Percentiles rank a stretch among this genome's conserved stretches.
Conservation (phyloP, 2,113 vertebrate genomes). For the Cavia porcellus region DNA sequence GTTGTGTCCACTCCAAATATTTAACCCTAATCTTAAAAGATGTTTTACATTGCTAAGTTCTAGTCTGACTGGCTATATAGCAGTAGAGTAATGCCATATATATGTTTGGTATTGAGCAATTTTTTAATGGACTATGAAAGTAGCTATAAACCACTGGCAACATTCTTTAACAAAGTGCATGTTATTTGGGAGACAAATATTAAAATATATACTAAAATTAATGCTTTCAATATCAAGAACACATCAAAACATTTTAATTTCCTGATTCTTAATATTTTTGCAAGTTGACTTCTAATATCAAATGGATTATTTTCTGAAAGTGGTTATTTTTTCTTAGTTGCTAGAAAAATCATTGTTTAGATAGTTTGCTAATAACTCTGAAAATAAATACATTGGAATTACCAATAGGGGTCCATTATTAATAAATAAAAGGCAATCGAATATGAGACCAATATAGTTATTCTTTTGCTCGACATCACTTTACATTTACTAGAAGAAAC, state of each 20-base stretch:
- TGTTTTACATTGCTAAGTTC: neutral
- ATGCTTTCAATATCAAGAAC: neutral
- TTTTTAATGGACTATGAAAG: constrained; percentile 10
- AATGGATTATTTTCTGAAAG: neutral
- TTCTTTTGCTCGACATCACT: neutral
- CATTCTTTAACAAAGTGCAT: neutral
- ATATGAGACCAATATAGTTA: neutral
- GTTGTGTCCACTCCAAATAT: neutral
- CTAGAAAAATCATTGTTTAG: neutral
- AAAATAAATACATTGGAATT: neutral
- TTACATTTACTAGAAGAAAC: neutral
- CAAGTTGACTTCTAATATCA: neutral
- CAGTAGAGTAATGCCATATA: neutral
- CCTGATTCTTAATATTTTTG: neutral
- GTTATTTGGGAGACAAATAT: neutral
- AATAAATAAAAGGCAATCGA: neutral
- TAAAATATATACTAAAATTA: neutral
- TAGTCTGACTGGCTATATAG: neutral
- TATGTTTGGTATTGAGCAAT: neutral
- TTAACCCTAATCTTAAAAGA: neutral
- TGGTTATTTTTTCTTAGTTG: neutral
- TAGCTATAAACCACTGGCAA: neutral
- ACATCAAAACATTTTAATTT: neutral
- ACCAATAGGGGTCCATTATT: neutral
- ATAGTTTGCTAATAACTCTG: neutral